phyloP scores from a whole-genome alignment of 23 tunicate genomes.

The Pegea sp. region DNA sequence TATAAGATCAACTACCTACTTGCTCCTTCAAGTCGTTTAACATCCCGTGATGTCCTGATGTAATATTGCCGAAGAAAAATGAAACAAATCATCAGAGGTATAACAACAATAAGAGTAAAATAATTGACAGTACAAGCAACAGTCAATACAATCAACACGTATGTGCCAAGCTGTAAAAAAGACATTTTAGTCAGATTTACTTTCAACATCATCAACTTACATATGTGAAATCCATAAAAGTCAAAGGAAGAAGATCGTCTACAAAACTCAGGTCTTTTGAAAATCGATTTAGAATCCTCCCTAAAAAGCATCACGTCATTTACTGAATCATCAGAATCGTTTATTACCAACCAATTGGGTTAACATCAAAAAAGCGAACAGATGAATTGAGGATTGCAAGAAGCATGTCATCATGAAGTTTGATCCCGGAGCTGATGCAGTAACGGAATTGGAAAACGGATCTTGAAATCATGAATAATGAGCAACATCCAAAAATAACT shows the following conservation, averaged over 20 bases:
- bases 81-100: slow-evolving; percentile 34
- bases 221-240: slow-evolving; percentile 21
- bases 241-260: slow-evolving; percentile 45
- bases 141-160: slow-evolving; percentile 10
- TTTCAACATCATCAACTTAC: slow-evolving; percentile 13
- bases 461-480: not conserved
- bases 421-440: slow-evolving; percentile 19
- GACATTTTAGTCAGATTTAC: not conserved
- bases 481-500: not conserved
- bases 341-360: slow-evolving; percentile 47
- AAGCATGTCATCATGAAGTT: slow-evolving; percentile 58
- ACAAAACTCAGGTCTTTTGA: slow-evolving; percentile 89
- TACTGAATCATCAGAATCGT: not conserved
- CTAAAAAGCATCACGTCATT: slow-evolving; percentile 3
- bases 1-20: slow-evolving; percentile 19
- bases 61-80: slow-evolving; percentile 56
- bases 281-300: slow-evolving; percentile 75
- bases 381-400: slow-evolving; percentile 28
- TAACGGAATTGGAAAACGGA: slow-evolving; percentile 10
- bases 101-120: slow-evolving; percentile 22
- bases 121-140: slow-evolving; percentile 14
- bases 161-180: slow-evolving; percentile 10
- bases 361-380: slow-evolving; percentile 64
- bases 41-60: slow-evolving; percentile 48
- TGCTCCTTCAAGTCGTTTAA: slow-evolving; percentile 78